Percentiles rank a stretch among this genome's conserved stretches.
Evolutionary conservation across 2,113 vertebrate genomes (phyloP).

Genomic region (Chlorodrepanis virens): DNA sequence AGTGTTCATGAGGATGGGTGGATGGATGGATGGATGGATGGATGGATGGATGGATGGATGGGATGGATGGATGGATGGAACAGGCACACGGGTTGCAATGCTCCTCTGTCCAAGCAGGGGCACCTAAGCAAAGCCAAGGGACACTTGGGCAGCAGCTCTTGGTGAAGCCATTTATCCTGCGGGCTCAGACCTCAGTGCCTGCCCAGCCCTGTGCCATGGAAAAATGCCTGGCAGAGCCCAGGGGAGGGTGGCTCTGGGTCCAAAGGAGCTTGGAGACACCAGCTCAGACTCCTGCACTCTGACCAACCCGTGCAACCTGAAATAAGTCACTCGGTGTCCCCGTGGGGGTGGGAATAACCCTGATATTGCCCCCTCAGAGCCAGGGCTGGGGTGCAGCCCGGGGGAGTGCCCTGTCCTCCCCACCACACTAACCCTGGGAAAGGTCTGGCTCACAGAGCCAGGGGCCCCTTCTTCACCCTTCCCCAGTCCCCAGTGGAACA

Average conservation of each 20-base stretch:
- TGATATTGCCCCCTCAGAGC: fast-evolving
- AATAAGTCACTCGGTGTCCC: neutral
- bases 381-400: neutral
- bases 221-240: neutral
- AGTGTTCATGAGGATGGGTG: fast-evolving
- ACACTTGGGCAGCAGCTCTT: neutral
- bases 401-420: neutral
- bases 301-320: neutral
- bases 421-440: neutral
- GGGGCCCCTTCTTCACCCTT: slow-evolving; percentile 62
- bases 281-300: neutral
- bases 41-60: neutral
- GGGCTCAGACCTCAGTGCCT: fast-evolving
- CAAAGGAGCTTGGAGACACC: neutral
- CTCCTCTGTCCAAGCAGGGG: fast-evolving
- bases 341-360: fast-evolving
- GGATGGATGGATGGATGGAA: fast-evolving
- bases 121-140: neutral
- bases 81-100: fast-evolving
- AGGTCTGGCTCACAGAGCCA: slow-evolving; percentile 57
- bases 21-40: too few relatives aligned
- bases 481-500: slow-evolving; percentile 79
- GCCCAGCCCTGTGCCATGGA: fast-evolving
- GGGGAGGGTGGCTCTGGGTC: neutral
- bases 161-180: fast-evolving